A percentile compares a stretch with the other conserved stretches of the same genome.
Conservation (phyloP, 2,113 vertebrate species). For the Dermatemys mawii region DNA sequence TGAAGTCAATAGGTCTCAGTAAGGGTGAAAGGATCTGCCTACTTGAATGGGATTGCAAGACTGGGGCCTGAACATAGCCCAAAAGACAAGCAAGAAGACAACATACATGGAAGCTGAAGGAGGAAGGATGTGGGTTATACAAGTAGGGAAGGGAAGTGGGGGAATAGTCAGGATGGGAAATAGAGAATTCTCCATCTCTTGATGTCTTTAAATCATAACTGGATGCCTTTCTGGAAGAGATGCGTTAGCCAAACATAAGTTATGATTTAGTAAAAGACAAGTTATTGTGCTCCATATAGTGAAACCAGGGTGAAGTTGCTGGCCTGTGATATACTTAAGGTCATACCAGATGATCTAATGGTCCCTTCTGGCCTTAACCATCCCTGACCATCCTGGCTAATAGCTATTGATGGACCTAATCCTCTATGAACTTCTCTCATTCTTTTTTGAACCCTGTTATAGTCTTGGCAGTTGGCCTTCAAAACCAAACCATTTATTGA, state of each 20-base stretch:
- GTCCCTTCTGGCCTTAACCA: not conserved
- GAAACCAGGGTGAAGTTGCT: not conserved
- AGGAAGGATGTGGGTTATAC: not conserved
- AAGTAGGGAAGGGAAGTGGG: not conserved
- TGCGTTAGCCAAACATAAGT: not conserved
- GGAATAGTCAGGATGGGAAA: not conserved
- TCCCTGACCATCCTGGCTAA: too few relatives aligned
- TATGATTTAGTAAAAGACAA: not conserved
- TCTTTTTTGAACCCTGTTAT: too few relatives aligned
- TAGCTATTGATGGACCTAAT: too few relatives aligned
- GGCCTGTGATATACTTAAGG: not conserved
- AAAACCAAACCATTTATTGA: not conserved
- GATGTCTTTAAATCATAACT: not conserved
- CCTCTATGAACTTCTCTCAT: too few relatives aligned
- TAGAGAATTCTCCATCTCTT: not conserved
- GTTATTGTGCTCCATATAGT: not conserved
- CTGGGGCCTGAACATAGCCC: not conserved
- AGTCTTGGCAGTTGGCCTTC: too few relatives aligned
- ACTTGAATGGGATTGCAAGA: not conserved
- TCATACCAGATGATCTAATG: not conserved
- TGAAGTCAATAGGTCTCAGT: not conserved
- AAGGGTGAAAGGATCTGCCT: not conserved
- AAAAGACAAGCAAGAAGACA: not conserved
- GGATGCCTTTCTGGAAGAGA: not conserved
- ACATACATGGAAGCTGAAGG: not conserved